Evolutionary conservation across 2,888 invertebrate species (phyloP).

Genomic region (Zygothrica quintamaculata): DNA sequence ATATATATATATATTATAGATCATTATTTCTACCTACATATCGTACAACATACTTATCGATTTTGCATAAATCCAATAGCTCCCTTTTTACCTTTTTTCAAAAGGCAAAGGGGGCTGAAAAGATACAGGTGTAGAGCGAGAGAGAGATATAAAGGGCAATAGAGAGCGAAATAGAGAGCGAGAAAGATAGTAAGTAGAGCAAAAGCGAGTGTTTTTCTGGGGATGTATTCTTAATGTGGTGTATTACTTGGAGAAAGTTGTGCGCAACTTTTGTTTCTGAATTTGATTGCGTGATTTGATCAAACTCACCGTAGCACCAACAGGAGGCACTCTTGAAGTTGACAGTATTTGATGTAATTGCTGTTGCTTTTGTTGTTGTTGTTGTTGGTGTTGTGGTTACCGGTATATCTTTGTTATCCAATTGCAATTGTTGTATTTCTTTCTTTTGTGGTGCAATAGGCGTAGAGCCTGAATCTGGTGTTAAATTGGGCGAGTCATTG

Average conservation of each 20-base stretch:
- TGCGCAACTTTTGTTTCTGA: slow-evolving; percentile 70
- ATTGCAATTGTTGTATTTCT: slow-evolving; percentile 42
- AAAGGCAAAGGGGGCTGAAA: no score
- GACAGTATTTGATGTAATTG: slow-evolving; percentile 47
- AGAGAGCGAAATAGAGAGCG: slow-evolving; percentile 25
- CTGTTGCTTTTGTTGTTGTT: slow-evolving; percentile 27
- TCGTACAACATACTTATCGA: no score
- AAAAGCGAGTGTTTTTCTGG: slow-evolving; percentile 46
- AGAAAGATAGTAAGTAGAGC: slow-evolving; percentile 16
- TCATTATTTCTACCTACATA: no score
- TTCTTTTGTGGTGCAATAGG: slow-evolving; percentile 47
- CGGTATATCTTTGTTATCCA: slow-evolving; percentile 30
- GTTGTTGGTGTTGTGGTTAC: no score
- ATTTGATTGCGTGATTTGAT: slow-evolving; percentile 69
- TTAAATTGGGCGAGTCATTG: slow-evolving; percentile 60
- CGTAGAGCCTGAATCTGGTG: slow-evolving; percentile 54
- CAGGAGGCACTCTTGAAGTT: slow-evolving; percentile 81
- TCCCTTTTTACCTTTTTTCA: no score
- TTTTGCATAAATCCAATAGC: no score
- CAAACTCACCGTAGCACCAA: slow-evolving; percentile 85
- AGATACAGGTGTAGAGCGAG: no score
- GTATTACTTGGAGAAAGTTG: slow-evolving; percentile 68
- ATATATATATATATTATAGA: no score
- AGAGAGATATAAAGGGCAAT: no score
- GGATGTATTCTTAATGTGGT: slow-evolving; percentile 44